Conservation (phyloP, 2,113 vertebrate species). For the Gulo gulo region DNA sequence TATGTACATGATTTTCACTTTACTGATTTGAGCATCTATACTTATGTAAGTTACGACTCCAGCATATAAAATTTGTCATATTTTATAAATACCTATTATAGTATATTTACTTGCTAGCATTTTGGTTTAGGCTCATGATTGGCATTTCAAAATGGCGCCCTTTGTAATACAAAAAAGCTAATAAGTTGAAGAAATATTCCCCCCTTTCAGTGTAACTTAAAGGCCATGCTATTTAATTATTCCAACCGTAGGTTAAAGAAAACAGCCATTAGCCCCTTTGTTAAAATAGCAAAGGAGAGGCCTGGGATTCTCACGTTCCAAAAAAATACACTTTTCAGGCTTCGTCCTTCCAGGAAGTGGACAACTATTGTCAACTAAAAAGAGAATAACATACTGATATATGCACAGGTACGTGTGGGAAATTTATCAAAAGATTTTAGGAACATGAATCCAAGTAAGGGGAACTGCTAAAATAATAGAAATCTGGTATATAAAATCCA, state of each 20-base stretch:
- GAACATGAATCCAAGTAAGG: constrained; percentile 52
- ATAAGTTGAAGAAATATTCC: neutral
- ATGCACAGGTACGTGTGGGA: neutral
- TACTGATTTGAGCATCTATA: neutral
- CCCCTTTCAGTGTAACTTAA: constrained; percentile 50
- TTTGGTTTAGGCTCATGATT: neutral
- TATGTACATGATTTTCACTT: neutral
- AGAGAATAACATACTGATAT: constrained; percentile 19
- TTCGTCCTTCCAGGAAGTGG: neutral
- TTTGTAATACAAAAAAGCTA: neutral
- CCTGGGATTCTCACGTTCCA: neutral
- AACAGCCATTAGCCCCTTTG: constrained; percentile 46
- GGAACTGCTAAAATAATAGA: constrained; percentile 47
- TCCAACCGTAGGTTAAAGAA: constrained; percentile 67
- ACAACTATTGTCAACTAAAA: constrained; percentile 29
- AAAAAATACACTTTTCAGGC: constrained; percentile 49
- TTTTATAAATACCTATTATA: neutral
- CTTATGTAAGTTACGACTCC: neutral
- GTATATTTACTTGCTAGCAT: neutral
- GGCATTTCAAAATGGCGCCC: neutral
- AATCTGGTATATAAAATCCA: neutral
- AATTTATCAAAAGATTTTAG: constrained; percentile 41
- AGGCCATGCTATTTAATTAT: constrained; percentile 59
- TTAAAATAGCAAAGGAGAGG: constrained; percentile 48
- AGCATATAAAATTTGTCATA: neutral